These are phyloP conservation scores for Alectoris magna DNA, from an alignment of 2,797 vertebrate species.

Conservation along the genomic window DNA sequence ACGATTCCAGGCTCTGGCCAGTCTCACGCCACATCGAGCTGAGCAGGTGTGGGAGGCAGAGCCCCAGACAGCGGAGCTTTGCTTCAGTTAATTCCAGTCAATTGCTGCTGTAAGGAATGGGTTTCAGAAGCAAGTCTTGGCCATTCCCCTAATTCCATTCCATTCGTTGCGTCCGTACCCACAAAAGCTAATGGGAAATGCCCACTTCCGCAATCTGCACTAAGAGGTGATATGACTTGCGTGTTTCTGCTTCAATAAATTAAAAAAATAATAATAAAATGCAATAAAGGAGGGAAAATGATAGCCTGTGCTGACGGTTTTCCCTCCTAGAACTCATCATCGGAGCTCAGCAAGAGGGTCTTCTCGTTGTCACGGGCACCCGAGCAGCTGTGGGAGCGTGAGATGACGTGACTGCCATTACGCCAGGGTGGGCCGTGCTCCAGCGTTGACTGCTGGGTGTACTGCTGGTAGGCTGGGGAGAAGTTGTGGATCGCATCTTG, in stretches of 20 bases:
- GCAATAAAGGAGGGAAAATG: neutral
- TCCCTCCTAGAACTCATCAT: slow-evolving; percentile 90
- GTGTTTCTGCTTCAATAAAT: slow-evolving; percentile 79
- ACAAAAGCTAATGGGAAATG: slow-evolving; percentile 43
- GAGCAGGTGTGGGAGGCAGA: neutral
- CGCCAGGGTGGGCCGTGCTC: slow-evolving; percentile 85
- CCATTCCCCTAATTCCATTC: neutral
- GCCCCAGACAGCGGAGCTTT: neutral
- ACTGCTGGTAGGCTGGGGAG: slow-evolving; percentile 99
- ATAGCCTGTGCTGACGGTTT: neutral
- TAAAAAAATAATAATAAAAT: neutral
- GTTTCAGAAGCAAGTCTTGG: neutral
- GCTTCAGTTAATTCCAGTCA: neutral
- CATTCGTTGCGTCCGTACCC: neutral
- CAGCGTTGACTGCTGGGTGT: slow-evolving; percentile 96
- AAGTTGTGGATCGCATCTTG: slow-evolving; percentile 99
- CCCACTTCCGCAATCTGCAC: slow-evolving; percentile 48
- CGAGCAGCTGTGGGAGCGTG: slow-evolving; percentile 80
- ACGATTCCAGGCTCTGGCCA: neutral
- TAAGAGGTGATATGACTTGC: slow-evolving; percentile 69
- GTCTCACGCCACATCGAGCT: neutral
- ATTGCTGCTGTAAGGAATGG: slow-evolving; percentile 19
- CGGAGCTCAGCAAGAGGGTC: slow-evolving; percentile 95
- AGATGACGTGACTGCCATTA: slow-evolving; percentile 78
- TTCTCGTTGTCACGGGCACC: slow-evolving; percentile 91